These are phyloP conservation scores for Zaprionus davidi DNA, from an alignment of 1,140 invertebrate genomes.

Conservation along the genomic window DNA sequence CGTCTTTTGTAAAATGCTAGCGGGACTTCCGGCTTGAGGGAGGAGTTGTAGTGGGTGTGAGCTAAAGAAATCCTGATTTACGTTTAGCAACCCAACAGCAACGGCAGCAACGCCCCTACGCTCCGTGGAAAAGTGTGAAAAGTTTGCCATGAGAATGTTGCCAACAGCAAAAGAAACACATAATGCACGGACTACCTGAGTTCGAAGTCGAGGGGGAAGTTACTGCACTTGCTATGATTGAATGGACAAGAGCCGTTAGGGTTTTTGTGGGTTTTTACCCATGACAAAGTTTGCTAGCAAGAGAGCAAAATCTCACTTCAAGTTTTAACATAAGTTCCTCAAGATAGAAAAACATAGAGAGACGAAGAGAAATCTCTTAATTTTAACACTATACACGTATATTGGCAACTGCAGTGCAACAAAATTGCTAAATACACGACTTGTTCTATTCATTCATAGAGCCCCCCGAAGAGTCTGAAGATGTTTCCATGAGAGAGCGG, in stretches of 20 bases:
- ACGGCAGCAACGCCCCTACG: constrained; percentile 2
- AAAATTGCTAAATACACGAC: not conserved
- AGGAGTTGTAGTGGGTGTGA: constrained; percentile 18
- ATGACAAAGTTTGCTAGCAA: constrained; percentile 24
- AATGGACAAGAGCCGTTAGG: constrained; percentile 61
- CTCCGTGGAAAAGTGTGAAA: constrained; percentile 44
- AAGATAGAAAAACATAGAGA: not conserved
- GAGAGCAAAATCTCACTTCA: not conserved
- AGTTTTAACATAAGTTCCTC: constrained; percentile 23
- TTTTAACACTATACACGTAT: not conserved
- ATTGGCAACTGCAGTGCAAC: constrained; percentile 24
- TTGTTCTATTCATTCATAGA: not conserved
- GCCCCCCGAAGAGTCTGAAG: not conserved
- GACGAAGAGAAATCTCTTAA: not conserved
- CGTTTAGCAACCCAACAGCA: constrained; percentile 34
- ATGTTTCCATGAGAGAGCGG: not conserved
- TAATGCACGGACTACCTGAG: constrained; percentile 65
- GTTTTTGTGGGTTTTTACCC: constrained; percentile 49
- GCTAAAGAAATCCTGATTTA: constrained; percentile 55
- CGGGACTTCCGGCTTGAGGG: constrained; percentile 58
- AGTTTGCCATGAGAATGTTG: constrained; percentile 55
- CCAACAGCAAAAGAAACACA: constrained; percentile 41
- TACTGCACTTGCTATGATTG: constrained; percentile 65
- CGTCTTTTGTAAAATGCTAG: constrained; percentile 74
- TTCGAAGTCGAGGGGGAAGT: constrained; percentile 35